Evolutionary conservation across 2,888 invertebrate genomes (phyloP).

Genomic region (Nephrotoma appendiculata): DNA sequence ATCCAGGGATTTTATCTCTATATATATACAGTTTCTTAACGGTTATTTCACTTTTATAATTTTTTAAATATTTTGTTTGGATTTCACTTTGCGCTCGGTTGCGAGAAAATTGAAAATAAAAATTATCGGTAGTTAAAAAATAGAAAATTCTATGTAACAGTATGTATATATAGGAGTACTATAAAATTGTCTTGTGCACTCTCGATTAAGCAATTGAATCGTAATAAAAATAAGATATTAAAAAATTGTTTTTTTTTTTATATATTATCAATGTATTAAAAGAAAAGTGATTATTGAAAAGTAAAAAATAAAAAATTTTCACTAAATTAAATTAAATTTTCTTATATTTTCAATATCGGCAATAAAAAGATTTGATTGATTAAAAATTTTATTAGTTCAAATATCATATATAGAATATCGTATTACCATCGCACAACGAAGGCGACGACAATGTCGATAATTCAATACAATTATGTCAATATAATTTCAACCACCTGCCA

Average conservation of each 20-base stretch:
- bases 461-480: not conserved
- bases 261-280: not conserved
- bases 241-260: not conserved
- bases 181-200: not conserved
- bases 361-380: not conserved
- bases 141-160: not conserved
- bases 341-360: not conserved
- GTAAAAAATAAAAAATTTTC: not conserved
- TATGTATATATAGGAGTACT: not conserved
- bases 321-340: not conserved
- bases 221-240: not conserved
- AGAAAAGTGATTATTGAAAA: not conserved
- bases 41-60: not conserved
- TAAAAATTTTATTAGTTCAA: not conserved
- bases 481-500: not conserved
- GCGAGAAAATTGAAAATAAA: not conserved
- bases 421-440: too few species aligned
- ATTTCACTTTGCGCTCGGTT: not conserved
- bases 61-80: not conserved
- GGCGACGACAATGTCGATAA: not conserved
- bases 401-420: too few species aligned
- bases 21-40: not conserved
- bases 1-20: not conserved
- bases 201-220: not conserved
- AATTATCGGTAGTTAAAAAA: not conserved